phyloP scores from a whole-genome alignment of 2,113 vertebrate species.

The Erpornis zantholeuca region DNA sequence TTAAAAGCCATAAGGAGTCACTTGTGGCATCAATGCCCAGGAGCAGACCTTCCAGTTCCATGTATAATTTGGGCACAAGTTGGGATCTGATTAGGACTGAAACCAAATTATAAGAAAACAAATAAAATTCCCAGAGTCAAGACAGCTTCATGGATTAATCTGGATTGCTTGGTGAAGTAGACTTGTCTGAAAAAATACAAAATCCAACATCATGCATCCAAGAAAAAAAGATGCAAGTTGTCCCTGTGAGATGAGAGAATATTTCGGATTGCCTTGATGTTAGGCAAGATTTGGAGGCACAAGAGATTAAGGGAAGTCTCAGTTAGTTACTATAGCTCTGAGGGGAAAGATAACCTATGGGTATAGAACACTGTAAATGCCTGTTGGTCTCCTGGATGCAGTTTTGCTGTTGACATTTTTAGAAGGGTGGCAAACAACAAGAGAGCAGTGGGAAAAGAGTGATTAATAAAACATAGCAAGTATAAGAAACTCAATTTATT shows the following conservation, averaged over 20 bases:
- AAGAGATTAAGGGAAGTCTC: neutral
- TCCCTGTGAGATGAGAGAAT: neutral
- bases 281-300: neutral
- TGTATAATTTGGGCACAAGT: neutral
- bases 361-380: neutral
- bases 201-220: neutral
- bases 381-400: neutral
- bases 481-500: neutral
- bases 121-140: neutral
- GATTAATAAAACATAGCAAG: neutral
- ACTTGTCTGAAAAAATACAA: neutral
- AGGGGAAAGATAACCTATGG: neutral
- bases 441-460: neutral
- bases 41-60: neutral
- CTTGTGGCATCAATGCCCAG: neutral
- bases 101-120: constrained; percentile 1
- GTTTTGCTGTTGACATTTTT: neutral
- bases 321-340: neutral
- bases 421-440: neutral
- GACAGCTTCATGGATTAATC: neutral
- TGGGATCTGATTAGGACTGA: neutral
- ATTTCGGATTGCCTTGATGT: neutral
- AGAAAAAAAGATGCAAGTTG: neutral
- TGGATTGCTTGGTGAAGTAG: neutral
- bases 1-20: neutral